Percentiles rank a stretch among this genome's conserved stretches.
Conservation (phyloP, 2,888 invertebrate genomes). For the Alitta virens region DNA sequence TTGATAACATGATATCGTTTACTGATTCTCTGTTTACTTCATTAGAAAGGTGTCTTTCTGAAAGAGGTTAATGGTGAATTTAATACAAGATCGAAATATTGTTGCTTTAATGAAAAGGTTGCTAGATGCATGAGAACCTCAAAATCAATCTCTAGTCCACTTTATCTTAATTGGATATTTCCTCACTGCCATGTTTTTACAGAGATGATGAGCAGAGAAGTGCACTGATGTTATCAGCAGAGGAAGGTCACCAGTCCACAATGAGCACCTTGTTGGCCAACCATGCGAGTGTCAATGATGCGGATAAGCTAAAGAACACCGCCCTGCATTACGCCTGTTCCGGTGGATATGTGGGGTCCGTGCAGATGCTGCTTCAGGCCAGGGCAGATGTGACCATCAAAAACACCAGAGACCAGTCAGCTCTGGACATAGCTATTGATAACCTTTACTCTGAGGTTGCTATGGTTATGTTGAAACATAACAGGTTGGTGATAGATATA, state of each 20-base stretch:
- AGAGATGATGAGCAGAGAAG: conserved; percentile 35
- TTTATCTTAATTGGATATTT: too few species aligned
- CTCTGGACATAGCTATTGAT: conserved; percentile 76
- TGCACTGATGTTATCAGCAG: conserved; percentile 32
- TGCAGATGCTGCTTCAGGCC: conserved; percentile 74
- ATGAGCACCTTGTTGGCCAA: conserved; percentile 33
- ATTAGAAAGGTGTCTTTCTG: too few species aligned
- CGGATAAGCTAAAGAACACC: conserved; percentile 65
- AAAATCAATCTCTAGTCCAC: too few species aligned
- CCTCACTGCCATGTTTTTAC: neutral
- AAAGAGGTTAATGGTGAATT: too few species aligned
- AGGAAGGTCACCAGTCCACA: conserved; percentile 27
- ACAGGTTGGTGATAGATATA: conserved; percentile 29
- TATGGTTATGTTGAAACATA: conserved; percentile 28
- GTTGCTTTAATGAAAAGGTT: too few species aligned
- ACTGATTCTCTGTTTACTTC: too few species aligned
- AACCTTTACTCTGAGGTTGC: conserved; percentile 30
- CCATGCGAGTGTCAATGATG: conserved; percentile 31
- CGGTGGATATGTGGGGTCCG: conserved; percentile 88
- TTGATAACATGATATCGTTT: too few species aligned
- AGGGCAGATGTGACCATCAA: conserved; percentile 86
- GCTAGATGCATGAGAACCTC: too few species aligned
- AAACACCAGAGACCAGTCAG: conserved; percentile 91
- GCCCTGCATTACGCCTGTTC: conserved; percentile 96
- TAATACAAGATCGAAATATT: too few species aligned